Evolutionary conservation across 2,888 invertebrate species (phyloP), one percentile per base, ranked within the genome.

Genomic region (Odiellus spinosus): DNA sequence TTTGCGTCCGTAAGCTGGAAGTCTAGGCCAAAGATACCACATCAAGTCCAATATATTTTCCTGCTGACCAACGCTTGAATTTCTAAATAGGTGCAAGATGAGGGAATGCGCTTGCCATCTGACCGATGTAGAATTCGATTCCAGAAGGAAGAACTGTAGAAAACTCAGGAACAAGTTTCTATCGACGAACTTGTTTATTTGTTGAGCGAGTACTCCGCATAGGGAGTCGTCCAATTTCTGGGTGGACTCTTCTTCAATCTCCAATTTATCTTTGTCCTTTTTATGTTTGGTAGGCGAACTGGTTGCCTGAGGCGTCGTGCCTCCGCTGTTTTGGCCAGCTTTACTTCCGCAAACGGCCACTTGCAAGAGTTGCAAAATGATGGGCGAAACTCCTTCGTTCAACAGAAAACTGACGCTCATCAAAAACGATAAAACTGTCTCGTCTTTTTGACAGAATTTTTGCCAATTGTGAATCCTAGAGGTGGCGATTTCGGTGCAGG

Each of bases 391-490:
- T 44, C 76, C 75, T 69, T 91, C 90, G 63, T 91, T 90, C 48
- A 93, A 71, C 42, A 82, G 73, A 50, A 87, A 82, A 59, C 87
- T 83, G 41, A 83, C 81, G 54, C 65, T 66, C 50, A 81, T 75
- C 60, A 93, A 74, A 59, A 93, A 78, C 56, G 86, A 80, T 20
- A 87, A 72, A 42, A 91, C 76, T 3, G 80, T 78, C 54, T 76
- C 75, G 21, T 79, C 76, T 59, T 82, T 79, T 33, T 74, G 73
- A 61, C 88, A 90, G 64, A 83, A 84, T 61, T 80, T 76, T 66
- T 95, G 93, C 95, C 95, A 96, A 70, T 95, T 95, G 56, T 83
- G 80, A 0, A 90, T 87, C 45, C 95, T 79, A 45, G 80, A 78
- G 44, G 80, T 77, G 33, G 91, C 91, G 48, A 95, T 85, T 66